Evolutionary conservation across 2,113 vertebrate species (phyloP).

Genomic region (Recurvirostra avosetta): DNA sequence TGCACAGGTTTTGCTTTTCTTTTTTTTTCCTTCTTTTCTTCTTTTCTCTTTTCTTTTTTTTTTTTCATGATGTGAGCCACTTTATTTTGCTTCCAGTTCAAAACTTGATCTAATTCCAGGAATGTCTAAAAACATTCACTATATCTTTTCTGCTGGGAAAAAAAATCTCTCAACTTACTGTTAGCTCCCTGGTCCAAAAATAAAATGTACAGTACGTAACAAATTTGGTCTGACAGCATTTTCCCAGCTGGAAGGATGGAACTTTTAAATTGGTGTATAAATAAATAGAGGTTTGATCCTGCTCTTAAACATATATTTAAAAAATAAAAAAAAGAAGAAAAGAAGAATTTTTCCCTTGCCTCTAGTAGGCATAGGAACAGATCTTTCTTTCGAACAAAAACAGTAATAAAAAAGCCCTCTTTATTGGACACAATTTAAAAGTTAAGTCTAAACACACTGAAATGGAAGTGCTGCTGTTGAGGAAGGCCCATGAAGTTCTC

Average conservation of each 20-base stretch:
- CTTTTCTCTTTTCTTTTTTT: accelerated
- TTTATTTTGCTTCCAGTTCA: background rate
- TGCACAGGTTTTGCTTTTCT: background rate
- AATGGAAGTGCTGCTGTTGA: background rate
- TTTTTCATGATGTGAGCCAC: background rate
- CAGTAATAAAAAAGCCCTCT: background rate
- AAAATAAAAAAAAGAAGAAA: background rate
- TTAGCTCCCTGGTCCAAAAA: slow-evolving; percentile 42
- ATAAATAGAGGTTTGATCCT: slow-evolving; percentile 18
- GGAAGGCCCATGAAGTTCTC: background rate
- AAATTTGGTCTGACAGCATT: slow-evolving; percentile 44
- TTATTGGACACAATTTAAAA: background rate
- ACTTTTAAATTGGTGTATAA: slow-evolving; percentile 17
- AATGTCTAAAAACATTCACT: slow-evolving; percentile 21
- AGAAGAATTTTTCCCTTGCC: background rate
- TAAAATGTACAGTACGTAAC: slow-evolving; percentile 33
- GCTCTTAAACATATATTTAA: background rate
- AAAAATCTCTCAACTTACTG: slow-evolving; percentile 11
- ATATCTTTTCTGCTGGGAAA: slow-evolving; percentile 46
- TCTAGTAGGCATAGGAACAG: background rate
- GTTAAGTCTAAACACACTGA: background rate
- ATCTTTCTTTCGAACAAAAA: background rate
- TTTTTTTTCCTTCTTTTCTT: background rate
- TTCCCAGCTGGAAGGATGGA: slow-evolving; percentile 47
- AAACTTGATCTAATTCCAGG: slow-evolving; percentile 40